Percentiles rank a stretch among this genome's conserved stretches.
These are phyloP conservation scores for Apocheima hispidaria DNA, from an alignment of 2,888 invertebrate genomes.

Conservation along the genomic window DNA sequence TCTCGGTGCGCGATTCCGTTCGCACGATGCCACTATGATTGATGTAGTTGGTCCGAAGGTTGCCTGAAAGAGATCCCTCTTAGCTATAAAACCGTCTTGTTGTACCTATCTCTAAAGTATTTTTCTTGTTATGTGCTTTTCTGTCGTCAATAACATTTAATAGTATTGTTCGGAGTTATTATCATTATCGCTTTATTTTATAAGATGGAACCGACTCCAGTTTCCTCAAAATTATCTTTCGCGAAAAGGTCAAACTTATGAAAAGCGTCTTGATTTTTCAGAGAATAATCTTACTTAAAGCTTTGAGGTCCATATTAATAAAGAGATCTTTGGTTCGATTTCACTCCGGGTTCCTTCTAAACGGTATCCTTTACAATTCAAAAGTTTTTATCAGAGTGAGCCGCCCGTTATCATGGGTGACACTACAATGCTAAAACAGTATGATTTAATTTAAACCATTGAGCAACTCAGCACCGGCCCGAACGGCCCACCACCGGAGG, in stretches of 20 bases:
- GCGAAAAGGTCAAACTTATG: slow-evolving; percentile 27
- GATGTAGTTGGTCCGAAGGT: too few relatives aligned
- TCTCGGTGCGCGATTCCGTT: too few relatives aligned
- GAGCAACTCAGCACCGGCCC: too few relatives aligned
- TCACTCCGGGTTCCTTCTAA: slow-evolving; percentile 17
- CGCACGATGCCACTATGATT: too few relatives aligned
- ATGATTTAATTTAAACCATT: neutral
- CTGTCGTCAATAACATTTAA: too few relatives aligned
- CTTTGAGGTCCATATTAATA: slow-evolving; percentile 34
- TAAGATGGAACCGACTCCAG: neutral
- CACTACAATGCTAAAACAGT: neutral
- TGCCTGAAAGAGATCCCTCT: too few relatives aligned
- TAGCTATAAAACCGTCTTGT: too few relatives aligned
- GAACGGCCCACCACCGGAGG: too few relatives aligned
- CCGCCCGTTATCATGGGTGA: slow-evolving; percentile 15
- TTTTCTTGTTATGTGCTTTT: too few relatives aligned
- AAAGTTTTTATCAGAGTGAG: slow-evolving; percentile 32
- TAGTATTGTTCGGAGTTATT: too few relatives aligned
- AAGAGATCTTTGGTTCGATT: slow-evolving; percentile 34
- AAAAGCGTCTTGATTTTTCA: slow-evolving; percentile 24
- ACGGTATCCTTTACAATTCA: slow-evolving; percentile 35
- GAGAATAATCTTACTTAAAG: slow-evolving; percentile 20
- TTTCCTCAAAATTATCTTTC: slow-evolving; percentile 17
- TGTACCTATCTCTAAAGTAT: too few relatives aligned
- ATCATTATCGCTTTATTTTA: neutral